These are phyloP conservation scores for Carollia perspicillata DNA, from an alignment of 2,113 vertebrate genomes.

Conservation along the genomic window DNA sequence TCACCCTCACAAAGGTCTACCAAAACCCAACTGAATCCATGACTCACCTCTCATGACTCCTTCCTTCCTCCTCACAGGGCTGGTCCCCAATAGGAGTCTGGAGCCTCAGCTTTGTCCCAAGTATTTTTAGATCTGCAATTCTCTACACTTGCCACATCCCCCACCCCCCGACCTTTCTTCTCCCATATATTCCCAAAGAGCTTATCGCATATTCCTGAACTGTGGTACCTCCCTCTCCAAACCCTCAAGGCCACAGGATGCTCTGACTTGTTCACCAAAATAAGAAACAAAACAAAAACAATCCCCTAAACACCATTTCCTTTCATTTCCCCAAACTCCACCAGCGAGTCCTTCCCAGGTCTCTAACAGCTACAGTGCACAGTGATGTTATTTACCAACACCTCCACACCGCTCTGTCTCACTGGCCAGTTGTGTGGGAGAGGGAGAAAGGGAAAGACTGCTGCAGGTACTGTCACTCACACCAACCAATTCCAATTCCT, in stretches of 20 bases:
- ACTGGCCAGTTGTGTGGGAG: neutral
- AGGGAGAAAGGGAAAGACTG: neutral
- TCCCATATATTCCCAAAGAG: neutral
- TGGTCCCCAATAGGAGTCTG: neutral
- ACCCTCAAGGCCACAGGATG: neutral
- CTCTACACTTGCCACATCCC: neutral
- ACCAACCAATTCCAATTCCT: neutral
- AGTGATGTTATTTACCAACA: neutral
- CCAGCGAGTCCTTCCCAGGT: neutral
- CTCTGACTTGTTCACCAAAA: neutral
- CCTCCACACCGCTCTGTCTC: neutral
- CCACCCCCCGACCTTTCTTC: neutral
- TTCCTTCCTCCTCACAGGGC: neutral
- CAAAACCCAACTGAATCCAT: neutral
- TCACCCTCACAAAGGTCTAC: neutral
- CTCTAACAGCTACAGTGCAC: neutral
- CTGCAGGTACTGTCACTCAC: neutral
- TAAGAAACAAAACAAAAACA: neutral
- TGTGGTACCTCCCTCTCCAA: neutral
- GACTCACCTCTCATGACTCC: neutral
- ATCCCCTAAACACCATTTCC: neutral
- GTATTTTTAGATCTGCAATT: neutral
- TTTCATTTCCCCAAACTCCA: neutral
- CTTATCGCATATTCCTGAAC: neutral
- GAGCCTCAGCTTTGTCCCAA: neutral